phyloP scores from a whole-genome alignment of 1,140 invertebrate species.

The Apolygus lucorum region DNA sequence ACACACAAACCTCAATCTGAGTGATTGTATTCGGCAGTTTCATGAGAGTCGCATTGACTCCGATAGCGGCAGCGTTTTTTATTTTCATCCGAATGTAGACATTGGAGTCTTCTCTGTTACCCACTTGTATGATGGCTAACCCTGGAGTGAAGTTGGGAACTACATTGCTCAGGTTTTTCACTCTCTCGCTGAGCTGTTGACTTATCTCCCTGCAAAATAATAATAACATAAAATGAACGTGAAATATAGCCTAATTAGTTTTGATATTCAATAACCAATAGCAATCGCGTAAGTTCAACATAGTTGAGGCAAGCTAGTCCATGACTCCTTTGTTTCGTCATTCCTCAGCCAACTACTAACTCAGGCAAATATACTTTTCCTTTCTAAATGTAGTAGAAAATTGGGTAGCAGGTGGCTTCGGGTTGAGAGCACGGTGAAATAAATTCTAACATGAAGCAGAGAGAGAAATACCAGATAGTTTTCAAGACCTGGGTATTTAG shows the following conservation, averaged over 20 bases:
- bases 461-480: too few relatives aligned
- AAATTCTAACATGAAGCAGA: too few relatives aligned
- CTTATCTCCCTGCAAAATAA: conserved; percentile 4
- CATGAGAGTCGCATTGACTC: conserved; percentile 73
- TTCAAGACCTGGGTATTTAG: too few relatives aligned
- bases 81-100: conserved; percentile 97
- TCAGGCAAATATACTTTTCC: too few relatives aligned
- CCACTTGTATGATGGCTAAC: conserved; percentile 82
- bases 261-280: background rate
- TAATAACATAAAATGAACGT: background rate
- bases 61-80: conserved; percentile 83
- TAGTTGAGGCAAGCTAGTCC: too few relatives aligned
- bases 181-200: conserved; percentile 35
- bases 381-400: too few relatives aligned
- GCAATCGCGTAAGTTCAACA: too few relatives aligned
- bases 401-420: too few relatives aligned
- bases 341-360: too few relatives aligned
- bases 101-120: conserved; percentile 93
- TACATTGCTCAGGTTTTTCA: conserved; percentile 49
- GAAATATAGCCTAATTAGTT: background rate
- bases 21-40: conserved; percentile 73
- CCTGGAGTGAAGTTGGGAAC: conserved; percentile 55
- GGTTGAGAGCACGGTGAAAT: background rate
- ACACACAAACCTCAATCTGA: conserved; percentile 70
- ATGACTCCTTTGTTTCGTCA: too few relatives aligned